Evolutionary conservation across 2,113 vertebrate species (phyloP).

Genomic region (Harpagus bidentatus): DNA sequence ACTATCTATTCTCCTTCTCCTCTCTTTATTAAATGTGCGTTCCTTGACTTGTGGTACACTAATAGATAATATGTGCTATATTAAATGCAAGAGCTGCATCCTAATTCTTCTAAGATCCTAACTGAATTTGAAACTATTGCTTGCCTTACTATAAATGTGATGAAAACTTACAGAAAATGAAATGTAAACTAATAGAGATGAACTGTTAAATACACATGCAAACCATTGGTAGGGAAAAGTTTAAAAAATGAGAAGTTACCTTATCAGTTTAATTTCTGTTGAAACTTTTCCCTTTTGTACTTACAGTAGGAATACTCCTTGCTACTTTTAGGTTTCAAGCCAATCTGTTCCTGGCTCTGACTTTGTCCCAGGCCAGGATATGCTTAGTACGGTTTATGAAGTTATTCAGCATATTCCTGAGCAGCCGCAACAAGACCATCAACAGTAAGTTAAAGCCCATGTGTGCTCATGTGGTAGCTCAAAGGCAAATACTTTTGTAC

Average conservation of each 20-base stretch:
- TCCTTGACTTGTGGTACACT: background rate
- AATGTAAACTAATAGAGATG: background rate
- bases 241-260: background rate
- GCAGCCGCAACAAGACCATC: slow-evolving; percentile 38
- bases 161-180: background rate
- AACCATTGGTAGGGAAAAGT: background rate
- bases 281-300: background rate
- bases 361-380: slow-evolving; percentile 39
- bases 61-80: background rate
- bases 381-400: slow-evolving; percentile 72
- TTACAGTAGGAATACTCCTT: background rate
- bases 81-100: background rate
- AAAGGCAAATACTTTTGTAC: background rate
- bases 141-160: background rate
- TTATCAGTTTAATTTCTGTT: background rate
- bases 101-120: background rate
- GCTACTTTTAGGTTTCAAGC: slow-evolving; percentile 59
- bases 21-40: background rate
- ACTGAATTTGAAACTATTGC: background rate
- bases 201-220: background rate
- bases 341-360: slow-evolving; percentile 39
- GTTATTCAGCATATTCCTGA: slow-evolving; percentile 76
- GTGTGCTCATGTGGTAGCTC: background rate
- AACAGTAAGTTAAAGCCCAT: slow-evolving; percentile 63
- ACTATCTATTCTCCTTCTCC: background rate